Conservation (phyloP, 2,797 vertebrate genomes). For the Gallinago solitaria region DNA sequence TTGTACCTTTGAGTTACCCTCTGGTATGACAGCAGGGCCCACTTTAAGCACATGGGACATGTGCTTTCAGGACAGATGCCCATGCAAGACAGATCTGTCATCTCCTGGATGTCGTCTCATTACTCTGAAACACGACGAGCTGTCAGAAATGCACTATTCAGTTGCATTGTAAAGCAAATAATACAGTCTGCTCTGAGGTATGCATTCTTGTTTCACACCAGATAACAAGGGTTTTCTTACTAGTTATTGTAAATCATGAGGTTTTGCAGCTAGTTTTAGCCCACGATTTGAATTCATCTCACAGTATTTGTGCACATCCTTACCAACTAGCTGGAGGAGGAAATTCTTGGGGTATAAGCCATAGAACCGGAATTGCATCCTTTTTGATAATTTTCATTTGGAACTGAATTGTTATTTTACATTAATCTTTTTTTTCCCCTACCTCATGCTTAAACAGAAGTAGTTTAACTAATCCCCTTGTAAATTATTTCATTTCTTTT, state of each 20-base stretch:
- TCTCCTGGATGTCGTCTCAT: background rate
- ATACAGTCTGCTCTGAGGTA: background rate
- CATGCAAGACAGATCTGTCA: background rate
- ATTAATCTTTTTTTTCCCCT: background rate
- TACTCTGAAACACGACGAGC: background rate
- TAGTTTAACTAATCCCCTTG: background rate
- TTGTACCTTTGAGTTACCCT: background rate
- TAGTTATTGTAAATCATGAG: background rate
- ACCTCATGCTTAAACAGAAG: background rate
- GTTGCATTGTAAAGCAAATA: background rate
- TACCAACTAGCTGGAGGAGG: background rate
- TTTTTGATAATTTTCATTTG: background rate
- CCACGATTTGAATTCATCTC: background rate
- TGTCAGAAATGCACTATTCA: background rate
- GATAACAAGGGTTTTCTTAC: background rate
- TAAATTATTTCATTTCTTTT: background rate
- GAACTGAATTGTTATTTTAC: background rate
- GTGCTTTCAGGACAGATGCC: background rate
- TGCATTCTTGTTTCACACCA: background rate
- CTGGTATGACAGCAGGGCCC: background rate
- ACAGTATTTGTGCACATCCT: background rate
- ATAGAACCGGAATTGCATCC: background rate
- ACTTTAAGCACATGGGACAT: accelerated
- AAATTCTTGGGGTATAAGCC: background rate
- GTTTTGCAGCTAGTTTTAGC: background rate